phyloP scores from a whole-genome alignment of 92 coral and sea anemone species.

The Hydrozoanthus gracilis region DNA sequence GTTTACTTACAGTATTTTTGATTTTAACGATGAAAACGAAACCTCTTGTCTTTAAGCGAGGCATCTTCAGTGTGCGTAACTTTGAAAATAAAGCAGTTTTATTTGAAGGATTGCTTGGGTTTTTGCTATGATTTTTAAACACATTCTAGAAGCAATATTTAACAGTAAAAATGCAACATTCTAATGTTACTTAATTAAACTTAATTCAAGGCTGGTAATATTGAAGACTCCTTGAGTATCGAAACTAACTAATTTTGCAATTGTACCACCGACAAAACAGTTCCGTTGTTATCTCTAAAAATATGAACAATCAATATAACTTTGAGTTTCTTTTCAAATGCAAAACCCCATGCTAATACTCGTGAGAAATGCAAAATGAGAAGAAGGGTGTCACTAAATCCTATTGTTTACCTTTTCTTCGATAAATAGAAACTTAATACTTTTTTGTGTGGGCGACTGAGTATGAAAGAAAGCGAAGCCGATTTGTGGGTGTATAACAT shows the following conservation, averaged over 20 bases:
- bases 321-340: not conserved
- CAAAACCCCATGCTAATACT: not conserved
- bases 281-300: not conserved
- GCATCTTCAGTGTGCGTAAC: too few relatives aligned
- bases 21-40: not conserved
- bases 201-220: too few relatives aligned
- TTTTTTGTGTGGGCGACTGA: constrained; percentile 20
- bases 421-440: too few relatives aligned
- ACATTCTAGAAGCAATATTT: too few relatives aligned
- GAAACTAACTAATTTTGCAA: not conserved
- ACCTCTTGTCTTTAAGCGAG: too few relatives aligned
- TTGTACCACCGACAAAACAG: not conserved
- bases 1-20: not conserved
- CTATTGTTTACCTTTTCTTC: not conserved
- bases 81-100: too few relatives aligned
- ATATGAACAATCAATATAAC: not conserved
- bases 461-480: not conserved
- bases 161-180: too few relatives aligned
- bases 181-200: too few relatives aligned
- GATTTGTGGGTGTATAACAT: not conserved
- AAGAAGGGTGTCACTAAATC: not conserved
- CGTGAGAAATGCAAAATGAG: not conserved
- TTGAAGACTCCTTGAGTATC: too few relatives aligned
- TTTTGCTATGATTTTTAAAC: too few relatives aligned
- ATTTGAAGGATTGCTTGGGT: too few relatives aligned